A percentile compares a stretch with the other conserved stretches of the same genome.
Evolutionary conservation across 2,113 vertebrate genomes (phyloP).

Genomic region (Notarius quadriscutis): DNA sequence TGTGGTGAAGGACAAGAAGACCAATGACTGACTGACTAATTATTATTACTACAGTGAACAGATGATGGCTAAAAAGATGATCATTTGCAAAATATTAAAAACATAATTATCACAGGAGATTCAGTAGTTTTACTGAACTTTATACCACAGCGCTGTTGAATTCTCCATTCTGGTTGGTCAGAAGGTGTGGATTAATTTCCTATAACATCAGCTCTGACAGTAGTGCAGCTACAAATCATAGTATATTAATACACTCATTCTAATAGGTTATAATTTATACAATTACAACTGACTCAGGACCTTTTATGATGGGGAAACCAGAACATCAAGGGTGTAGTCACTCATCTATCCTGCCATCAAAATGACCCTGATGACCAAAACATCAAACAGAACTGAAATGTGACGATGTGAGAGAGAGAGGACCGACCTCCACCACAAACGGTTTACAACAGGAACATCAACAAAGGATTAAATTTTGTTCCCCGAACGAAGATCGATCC

Average conservation of each 20-base stretch:
- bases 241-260: neutral
- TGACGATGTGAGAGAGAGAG: too few relatives aligned
- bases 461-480: too few relatives aligned
- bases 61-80: neutral
- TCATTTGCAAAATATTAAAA: neutral
- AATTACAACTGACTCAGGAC: neutral
- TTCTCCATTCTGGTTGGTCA: neutral
- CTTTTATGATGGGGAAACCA: neutral
- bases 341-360: too few relatives aligned
- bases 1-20: slow-evolving; percentile 52
- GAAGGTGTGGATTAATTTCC: neutral
- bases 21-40: neutral
- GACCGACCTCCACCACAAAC: too few relatives aligned
- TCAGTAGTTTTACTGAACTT: neutral
- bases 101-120: neutral
- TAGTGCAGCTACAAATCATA: neutral
- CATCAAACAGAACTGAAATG: too few relatives aligned
- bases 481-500: too few relatives aligned
- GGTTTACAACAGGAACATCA: too few relatives aligned
- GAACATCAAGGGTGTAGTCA: too few relatives aligned
- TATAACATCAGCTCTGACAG: neutral
- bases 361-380: too few relatives aligned
- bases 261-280: neutral
- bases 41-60: neutral
- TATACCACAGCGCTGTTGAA: neutral